Conservation (phyloP, 2,113 vertebrate species). For the Lepidiolamprologus cunningtoni region DNA sequence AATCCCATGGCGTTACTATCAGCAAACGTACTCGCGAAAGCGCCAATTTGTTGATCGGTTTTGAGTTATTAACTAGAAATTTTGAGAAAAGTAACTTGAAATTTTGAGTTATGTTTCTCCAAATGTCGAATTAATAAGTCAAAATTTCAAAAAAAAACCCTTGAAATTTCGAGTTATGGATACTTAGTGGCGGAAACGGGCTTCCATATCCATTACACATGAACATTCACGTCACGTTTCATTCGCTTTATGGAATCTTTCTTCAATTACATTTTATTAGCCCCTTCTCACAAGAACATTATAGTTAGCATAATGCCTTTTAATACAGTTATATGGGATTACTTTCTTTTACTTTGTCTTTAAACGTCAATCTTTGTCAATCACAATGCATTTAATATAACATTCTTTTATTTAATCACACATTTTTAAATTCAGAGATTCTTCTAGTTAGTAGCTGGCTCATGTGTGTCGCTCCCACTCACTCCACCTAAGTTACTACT, state of each 20-base stretch:
- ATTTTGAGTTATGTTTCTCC: neutral
- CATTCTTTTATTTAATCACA: neutral
- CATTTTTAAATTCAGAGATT: neutral
- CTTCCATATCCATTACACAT: neutral
- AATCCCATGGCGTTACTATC: neutral
- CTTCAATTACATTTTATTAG: neutral
- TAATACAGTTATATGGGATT: neutral
- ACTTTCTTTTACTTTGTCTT: neutral
- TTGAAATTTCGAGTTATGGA: neutral
- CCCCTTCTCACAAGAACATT: neutral
- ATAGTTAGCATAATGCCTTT: neutral
- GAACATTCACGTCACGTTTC: neutral
- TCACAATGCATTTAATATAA: neutral
- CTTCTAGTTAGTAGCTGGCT: neutral
- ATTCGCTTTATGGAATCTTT: neutral
- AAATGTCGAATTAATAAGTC: neutral
- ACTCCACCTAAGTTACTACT: neutral
- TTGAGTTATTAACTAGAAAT: neutral
- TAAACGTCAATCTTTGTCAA: neutral
- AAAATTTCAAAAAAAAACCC: neutral
- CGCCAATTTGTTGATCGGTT: neutral
- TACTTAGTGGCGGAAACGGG: neutral
- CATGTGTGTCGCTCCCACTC: neutral
- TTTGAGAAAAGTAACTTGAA: neutral
- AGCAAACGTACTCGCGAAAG: neutral